These are phyloP conservation scores for Origma solitaria DNA, from an alignment of 2,113 vertebrate species.

Conservation along the genomic window DNA sequence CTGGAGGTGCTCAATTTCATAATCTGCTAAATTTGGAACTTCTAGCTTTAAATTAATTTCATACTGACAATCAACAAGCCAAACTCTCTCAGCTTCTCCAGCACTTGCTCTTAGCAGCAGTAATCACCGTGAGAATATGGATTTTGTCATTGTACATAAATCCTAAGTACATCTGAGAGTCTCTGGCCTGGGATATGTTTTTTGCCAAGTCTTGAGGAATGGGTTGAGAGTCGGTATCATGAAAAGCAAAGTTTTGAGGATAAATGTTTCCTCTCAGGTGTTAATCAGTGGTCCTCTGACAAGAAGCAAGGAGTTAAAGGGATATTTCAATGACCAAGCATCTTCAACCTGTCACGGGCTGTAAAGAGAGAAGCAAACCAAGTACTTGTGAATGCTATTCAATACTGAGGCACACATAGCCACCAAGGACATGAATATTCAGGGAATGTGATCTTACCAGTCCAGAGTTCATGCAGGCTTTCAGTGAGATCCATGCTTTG, in stretches of 20 bases:
- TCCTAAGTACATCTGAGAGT: neutral
- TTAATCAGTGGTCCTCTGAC: neutral
- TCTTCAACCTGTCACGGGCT: neutral
- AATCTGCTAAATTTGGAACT: neutral
- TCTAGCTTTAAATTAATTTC: neutral
- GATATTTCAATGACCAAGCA: neutral
- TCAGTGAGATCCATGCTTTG: neutral
- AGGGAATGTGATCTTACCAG: neutral
- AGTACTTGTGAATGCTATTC: neutral
- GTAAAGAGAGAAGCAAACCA: neutral
- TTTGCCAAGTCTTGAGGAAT: neutral
- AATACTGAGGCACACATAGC: neutral
- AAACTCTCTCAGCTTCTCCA: neutral
- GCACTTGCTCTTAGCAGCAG: neutral
- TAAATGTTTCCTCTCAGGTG: neutral
- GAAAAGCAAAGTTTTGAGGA: neutral
- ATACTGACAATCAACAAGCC: neutral
- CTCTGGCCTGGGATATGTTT: neutral
- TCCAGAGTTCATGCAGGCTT: neutral
- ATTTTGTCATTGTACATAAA: neutral
- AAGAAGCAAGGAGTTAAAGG: neutral
- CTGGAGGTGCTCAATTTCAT: neutral
- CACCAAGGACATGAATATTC: neutral
- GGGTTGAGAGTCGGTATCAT: neutral
- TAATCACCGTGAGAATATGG: neutral